Conservation (phyloP, 1,140 invertebrate species). For the Calephelis virginiensis region DNA sequence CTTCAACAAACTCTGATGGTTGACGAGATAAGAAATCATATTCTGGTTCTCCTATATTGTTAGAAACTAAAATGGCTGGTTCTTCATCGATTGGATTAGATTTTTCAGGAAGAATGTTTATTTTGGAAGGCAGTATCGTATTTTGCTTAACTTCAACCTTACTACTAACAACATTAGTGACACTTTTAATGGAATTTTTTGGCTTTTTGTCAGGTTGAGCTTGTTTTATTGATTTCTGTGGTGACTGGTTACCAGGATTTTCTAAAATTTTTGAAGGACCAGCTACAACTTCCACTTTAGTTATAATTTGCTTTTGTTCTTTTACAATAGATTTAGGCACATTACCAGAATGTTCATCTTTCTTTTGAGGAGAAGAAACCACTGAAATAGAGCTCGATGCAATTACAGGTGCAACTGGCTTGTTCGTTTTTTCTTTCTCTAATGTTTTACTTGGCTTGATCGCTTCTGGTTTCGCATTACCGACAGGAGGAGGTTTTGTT, state of each 20-base stretch:
- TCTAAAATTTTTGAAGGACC: constrained; percentile 73
- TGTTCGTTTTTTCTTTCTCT: constrained; percentile 67
- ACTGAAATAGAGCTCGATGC: constrained; percentile 72
- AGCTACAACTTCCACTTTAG: constrained; percentile 80
- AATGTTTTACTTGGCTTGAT: constrained; percentile 81
- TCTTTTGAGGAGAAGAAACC: constrained; percentile 68
- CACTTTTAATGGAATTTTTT: constrained; percentile 57
- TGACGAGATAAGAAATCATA: constrained; percentile 90
- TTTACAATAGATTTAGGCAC: constrained; percentile 63
- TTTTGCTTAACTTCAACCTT: constrained; percentile 79
- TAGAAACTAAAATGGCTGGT: constrained; percentile 77
- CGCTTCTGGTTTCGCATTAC: constrained; percentile 67
- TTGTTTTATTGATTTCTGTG: constrained; percentile 54
- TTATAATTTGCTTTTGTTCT: constrained; percentile 75
- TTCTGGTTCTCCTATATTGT: constrained; percentile 87
- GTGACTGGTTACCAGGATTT: constrained; percentile 45
- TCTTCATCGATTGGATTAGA: constrained; percentile 68
- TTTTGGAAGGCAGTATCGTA: constrained; percentile 46
- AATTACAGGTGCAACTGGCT: constrained; percentile 47
- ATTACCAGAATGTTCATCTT: constrained; percentile 67
- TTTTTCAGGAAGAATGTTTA: constrained; percentile 76
- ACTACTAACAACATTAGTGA: constrained; percentile 59
- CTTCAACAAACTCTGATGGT: constrained; percentile 88
- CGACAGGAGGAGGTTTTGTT: constrained; percentile 72
- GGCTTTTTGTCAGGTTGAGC: constrained; percentile 51